Conservation (phyloP, 2,113 vertebrate genomes). For the Elephas maximus region DNA sequence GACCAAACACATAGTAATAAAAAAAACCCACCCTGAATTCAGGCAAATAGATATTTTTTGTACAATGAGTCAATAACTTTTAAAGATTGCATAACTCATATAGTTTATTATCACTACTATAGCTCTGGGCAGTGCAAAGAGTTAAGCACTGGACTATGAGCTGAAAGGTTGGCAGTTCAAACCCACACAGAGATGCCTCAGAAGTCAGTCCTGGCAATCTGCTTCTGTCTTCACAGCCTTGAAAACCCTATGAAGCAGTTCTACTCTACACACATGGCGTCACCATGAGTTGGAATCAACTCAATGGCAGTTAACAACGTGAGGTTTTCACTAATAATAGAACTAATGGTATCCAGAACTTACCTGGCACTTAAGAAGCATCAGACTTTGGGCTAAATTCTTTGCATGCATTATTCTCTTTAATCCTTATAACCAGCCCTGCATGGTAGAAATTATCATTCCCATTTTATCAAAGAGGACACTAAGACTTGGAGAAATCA, state of each 20-base stretch:
- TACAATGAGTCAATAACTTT: neutral
- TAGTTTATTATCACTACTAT: neutral
- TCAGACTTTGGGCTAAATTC: neutral
- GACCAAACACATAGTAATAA: neutral
- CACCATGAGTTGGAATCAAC: neutral
- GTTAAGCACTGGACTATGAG: neutral
- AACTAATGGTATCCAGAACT: neutral
- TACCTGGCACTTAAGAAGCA: neutral
- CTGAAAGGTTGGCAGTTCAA: neutral
- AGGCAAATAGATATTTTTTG: neutral
- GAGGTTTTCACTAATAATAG: neutral
- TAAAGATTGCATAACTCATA: neutral
- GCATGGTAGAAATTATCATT: neutral
- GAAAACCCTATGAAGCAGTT: neutral
- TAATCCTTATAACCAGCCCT: neutral
- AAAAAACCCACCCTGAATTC: neutral
- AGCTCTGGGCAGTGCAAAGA: neutral
- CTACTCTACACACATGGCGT: neutral
- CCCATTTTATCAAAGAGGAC: neutral
- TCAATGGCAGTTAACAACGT: neutral
- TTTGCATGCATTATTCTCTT: neutral
- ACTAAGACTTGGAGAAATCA: conserved; percentile 13
- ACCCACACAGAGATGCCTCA: neutral
- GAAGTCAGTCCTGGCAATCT: neutral
- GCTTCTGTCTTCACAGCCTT: neutral